Percentiles rank a stretch among this genome's conserved stretches.
phyloP scores from a whole-genome alignment of 2,113 vertebrate species.

The Epinephelus fuscoguttatus region DNA sequence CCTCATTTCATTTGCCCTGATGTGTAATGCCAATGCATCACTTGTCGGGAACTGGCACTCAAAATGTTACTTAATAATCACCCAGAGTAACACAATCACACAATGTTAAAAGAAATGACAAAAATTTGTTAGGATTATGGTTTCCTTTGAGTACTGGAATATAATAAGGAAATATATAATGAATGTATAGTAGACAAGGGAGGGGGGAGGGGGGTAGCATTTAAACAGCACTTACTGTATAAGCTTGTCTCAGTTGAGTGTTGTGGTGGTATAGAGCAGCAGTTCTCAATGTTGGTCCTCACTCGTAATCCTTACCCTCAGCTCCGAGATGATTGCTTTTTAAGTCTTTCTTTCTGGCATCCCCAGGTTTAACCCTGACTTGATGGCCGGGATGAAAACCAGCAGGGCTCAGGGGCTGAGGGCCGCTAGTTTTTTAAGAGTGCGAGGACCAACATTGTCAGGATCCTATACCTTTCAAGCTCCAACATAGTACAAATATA shows the following conservation, averaged over 20 bases:
- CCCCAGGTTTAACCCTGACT: slow-evolving; percentile 27
- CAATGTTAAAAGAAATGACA: slow-evolving; percentile 49
- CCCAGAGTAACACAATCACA: slow-evolving; percentile 67
- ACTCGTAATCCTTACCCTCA: slow-evolving; percentile 39
- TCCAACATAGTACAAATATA: slow-evolving; percentile 58
- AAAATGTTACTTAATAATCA: slow-evolving; percentile 68
- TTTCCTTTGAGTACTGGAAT: slow-evolving; percentile 73
- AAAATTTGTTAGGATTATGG: slow-evolving; percentile 49
- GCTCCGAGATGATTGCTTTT: slow-evolving; percentile 26
- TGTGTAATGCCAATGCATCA: slow-evolving; percentile 65
- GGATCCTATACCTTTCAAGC: slow-evolving; percentile 45
- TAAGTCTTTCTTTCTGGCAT: slow-evolving; percentile 34
- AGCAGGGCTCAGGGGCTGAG: slow-evolving; percentile 32
- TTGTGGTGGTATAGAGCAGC: slow-evolving; percentile 63
- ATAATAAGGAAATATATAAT: slow-evolving; percentile 66
- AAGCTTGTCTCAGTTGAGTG: slow-evolving; percentile 65
- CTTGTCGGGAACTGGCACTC: slow-evolving; percentile 72
- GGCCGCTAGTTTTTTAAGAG: slow-evolving; percentile 6
- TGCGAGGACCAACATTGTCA: slow-evolving; percentile 26
- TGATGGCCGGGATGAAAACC: slow-evolving; percentile 35
- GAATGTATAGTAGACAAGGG: slow-evolving; percentile 73
- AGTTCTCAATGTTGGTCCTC: slow-evolving; percentile 50
- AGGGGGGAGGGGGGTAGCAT: slow-evolving; percentile 52
- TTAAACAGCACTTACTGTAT: slow-evolving; percentile 74
- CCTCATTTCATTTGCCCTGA: slow-evolving; percentile 55